These are phyloP conservation scores for Melanotaenia boesemani DNA, from an alignment of 2,797 vertebrate genomes.

Conservation along the genomic window DNA sequence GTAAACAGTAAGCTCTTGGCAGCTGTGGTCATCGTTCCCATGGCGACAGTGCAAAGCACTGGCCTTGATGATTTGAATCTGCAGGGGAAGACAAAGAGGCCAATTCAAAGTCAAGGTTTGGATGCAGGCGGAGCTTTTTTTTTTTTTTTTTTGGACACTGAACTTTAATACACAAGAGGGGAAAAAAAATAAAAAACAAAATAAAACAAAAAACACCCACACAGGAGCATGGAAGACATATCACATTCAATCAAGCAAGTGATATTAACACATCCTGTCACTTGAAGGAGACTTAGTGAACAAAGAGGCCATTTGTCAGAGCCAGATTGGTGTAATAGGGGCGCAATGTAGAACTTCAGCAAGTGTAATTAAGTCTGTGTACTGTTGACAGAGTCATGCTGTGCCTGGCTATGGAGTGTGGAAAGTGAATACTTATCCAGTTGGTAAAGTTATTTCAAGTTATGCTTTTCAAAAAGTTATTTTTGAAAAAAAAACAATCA, in stretches of 20 bases:
- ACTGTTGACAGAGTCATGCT: slow-evolving; percentile 68
- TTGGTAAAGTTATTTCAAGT: neutral
- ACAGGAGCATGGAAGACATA: slow-evolving; percentile 66
- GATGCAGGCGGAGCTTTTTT: slow-evolving; percentile 72
- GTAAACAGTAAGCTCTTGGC: slow-evolving; percentile 82
- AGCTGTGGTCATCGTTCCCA: slow-evolving; percentile 73
- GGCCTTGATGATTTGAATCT: slow-evolving; percentile 85
- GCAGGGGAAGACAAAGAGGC: slow-evolving; percentile 82
- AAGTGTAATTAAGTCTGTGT: slow-evolving; percentile 73
- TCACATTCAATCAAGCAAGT: slow-evolving; percentile 78
- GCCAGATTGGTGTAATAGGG: slow-evolving; percentile 66
- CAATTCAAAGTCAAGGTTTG: slow-evolving; percentile 81
- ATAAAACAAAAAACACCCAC: slow-evolving; percentile 20
- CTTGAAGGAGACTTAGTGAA: slow-evolving; percentile 65
- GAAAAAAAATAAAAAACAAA: slow-evolving; percentile 25
- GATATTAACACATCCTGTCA: slow-evolving; percentile 84
- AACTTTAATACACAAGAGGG: slow-evolving; percentile 58
- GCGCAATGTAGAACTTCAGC: slow-evolving; percentile 73
- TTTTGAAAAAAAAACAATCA: neutral
- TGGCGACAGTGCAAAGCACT: slow-evolving; percentile 74
- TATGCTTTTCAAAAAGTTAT: neutral
- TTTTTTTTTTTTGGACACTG: slow-evolving; percentile 77
- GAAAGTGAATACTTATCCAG: neutral
- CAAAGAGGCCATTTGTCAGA: slow-evolving; percentile 80
- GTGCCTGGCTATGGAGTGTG: slow-evolving; percentile 34